Evolutionary conservation across 2,888 invertebrate species (phyloP), one percentile per base, ranked within the genome.

Genomic region (Andrena trimmerana): DNA sequence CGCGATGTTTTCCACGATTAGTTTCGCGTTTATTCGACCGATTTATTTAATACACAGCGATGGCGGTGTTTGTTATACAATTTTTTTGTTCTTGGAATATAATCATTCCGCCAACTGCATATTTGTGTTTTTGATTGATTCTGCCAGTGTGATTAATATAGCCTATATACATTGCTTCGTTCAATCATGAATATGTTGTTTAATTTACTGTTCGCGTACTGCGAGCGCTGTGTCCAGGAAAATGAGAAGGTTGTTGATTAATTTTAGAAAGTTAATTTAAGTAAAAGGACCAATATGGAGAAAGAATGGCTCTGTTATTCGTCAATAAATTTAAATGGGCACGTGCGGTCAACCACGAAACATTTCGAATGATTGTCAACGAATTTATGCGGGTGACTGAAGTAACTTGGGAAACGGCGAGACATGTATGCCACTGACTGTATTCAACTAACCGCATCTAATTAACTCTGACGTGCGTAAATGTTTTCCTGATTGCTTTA

Each of bases 1-100:
- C 16, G 54, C 54, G 42, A 16, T 4, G n/a, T 31, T 10, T 63
- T 66, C 16, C n/a, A 36, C 79, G 36, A 68, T 63, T 59, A 31
- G 33, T 33, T 24, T n/a, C n/a, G 16, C 2, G 13, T 6, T 27
- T 36, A 42, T 67, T 20, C 31, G 2, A 2, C 16, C 7, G 29
- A 66, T 71, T 52, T 48, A 24, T 66, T 50, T 60, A 66, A 33
- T 20, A 13, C 2, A 36, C 10, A 10, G 36, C 10, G 10, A 36
- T 8, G 24, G 29, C 6, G 29, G 2, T 6, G 16, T 29, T 20
- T 27, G n/a, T 2, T 31, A 10, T 27, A 10, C 29, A 36, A 29
- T 54, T 54, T 52, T 36, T 13, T 31, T 62, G 4, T 60, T 0
- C 5, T 2, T 16, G 57, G 4, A 13, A 27, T 4, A 2, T 16